Evolutionary conservation across 1,140 invertebrate species (phyloP).

Genomic region (Drosophila biarmipes): DNA sequence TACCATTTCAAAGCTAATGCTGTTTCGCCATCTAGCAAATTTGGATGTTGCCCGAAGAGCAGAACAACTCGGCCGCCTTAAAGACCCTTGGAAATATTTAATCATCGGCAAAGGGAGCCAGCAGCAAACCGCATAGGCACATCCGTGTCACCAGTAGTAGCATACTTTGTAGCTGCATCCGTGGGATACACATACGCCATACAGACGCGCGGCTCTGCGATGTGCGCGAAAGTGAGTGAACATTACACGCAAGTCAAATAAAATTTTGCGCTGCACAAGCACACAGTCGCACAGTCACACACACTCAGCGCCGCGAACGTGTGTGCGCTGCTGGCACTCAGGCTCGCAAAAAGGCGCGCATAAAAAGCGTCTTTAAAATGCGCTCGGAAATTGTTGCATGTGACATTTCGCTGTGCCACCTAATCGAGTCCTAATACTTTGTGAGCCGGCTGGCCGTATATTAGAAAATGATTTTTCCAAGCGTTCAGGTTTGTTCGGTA

Average conservation of each 20-base stretch:
- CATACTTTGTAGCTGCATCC: constrained; percentile 28
- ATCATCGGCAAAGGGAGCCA: constrained; percentile 32
- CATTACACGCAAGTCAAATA: constrained; percentile 79
- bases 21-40: no score
- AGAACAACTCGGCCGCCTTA: neutral
- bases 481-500: no score
- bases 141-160: constrained; percentile 10
- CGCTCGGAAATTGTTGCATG: constrained; percentile 77
- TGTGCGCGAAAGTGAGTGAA: constrained; percentile 52
- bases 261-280: constrained; percentile 56
- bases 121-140: constrained; percentile 49
- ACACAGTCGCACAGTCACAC: constrained; percentile 8
- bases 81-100: constrained; percentile 49
- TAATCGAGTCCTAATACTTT: neutral
- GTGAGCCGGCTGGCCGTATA: neutral
- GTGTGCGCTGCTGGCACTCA: constrained; percentile 51
- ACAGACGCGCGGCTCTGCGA: constrained; percentile 21
- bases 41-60: no score
- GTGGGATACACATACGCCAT: neutral
- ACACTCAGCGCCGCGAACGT: constrained; percentile 7
- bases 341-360: constrained; percentile 68
- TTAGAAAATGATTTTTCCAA: neutral
- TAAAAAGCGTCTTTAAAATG: constrained; percentile 77
- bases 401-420: constrained; percentile 51
- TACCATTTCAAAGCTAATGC: constrained; percentile 1